Percentiles rank a stretch among this genome's conserved stretches.
phyloP scores from a whole-genome alignment of 2,797 vertebrate species.

The Neosalanx taihuensis region DNA sequence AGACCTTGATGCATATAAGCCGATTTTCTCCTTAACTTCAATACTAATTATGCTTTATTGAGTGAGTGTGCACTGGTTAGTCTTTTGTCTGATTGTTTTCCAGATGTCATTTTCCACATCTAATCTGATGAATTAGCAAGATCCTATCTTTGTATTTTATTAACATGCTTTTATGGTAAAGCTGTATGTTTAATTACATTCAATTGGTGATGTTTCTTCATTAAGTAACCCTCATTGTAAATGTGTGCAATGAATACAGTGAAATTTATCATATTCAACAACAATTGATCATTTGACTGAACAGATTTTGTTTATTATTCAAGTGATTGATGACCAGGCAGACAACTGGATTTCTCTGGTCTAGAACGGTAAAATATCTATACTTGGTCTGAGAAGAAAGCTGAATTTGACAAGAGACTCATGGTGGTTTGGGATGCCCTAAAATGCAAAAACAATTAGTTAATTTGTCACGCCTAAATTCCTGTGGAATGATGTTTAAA shows the following conservation, averaged over 20 bases:
- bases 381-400: slow-evolving; percentile 22
- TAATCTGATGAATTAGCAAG: slow-evolving; percentile 58
- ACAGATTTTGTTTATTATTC: slow-evolving; percentile 6
- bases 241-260: slow-evolving; percentile 19
- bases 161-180: slow-evolving; percentile 41
- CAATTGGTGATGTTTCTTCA: slow-evolving; percentile 31
- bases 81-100: slow-evolving; percentile 49
- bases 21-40: slow-evolving; percentile 56
- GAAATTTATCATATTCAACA: slow-evolving; percentile 10
- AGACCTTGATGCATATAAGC: slow-evolving; percentile 53
- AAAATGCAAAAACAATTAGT: slow-evolving; percentile 54
- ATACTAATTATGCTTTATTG: slow-evolving; percentile 60
- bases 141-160: slow-evolving; percentile 47
- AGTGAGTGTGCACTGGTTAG: slow-evolving; percentile 63
- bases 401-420: slow-evolving; percentile 34
- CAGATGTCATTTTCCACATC: slow-evolving; percentile 56
- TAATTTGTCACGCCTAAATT: slow-evolving; percentile 55
- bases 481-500: slow-evolving; percentile 47
- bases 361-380: not conserved
- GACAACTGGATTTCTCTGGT: not conserved
- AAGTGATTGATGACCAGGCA: no score
- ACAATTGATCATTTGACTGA: slow-evolving; percentile 24
- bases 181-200: slow-evolving; percentile 37
- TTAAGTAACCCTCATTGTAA: slow-evolving; percentile 36
- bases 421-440: slow-evolving; percentile 35